A percentile compares a stretch with the other conserved stretches of the same genome.
Conservation (phyloP, 2,888 invertebrate species). For the Hemithea aestivaria region DNA sequence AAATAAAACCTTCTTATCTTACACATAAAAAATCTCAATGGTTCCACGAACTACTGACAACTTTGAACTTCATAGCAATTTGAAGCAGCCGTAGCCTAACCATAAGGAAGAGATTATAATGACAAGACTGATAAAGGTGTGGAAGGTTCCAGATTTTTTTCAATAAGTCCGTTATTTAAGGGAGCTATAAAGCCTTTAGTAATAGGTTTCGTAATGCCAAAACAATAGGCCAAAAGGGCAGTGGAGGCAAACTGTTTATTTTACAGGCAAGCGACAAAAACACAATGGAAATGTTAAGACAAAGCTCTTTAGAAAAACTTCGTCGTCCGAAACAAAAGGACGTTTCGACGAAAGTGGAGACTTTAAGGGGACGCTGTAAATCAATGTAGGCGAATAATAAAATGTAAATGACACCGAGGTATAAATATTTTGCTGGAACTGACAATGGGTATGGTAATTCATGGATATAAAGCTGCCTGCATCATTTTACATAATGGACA, state of each 20-base stretch:
- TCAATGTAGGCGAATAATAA: constrained; percentile 57
- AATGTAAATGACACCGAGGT: constrained; percentile 36
- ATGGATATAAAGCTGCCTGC: too few relatives aligned
- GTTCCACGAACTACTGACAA: too few relatives aligned
- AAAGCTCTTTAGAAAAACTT: constrained; percentile 66
- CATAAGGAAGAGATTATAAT: too few relatives aligned
- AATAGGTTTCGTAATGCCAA: constrained; percentile 39
- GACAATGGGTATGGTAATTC: constrained; percentile 3
- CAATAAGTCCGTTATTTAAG: too few relatives aligned
- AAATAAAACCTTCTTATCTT: too few relatives aligned
- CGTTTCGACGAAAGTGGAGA: constrained; percentile 56
- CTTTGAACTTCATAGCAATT: too few relatives aligned
- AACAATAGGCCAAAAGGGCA: constrained; percentile 50
- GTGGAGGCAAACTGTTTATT: constrained; percentile 65
- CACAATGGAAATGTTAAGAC: constrained; percentile 62
- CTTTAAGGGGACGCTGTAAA: constrained; percentile 50
- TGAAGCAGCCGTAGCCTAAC: too few relatives aligned
- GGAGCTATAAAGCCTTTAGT: constrained; percentile 2
- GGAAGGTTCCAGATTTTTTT: background rate
- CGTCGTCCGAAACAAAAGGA: constrained; percentile 60
- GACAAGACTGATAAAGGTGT: too few relatives aligned
- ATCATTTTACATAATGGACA: too few relatives aligned
- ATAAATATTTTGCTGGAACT: constrained; percentile 28
- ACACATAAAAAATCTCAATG: too few relatives aligned
- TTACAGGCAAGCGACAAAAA: constrained; percentile 50